phyloP scores from a whole-genome alignment of 2,113 vertebrate species.

The Butorides virescens region DNA sequence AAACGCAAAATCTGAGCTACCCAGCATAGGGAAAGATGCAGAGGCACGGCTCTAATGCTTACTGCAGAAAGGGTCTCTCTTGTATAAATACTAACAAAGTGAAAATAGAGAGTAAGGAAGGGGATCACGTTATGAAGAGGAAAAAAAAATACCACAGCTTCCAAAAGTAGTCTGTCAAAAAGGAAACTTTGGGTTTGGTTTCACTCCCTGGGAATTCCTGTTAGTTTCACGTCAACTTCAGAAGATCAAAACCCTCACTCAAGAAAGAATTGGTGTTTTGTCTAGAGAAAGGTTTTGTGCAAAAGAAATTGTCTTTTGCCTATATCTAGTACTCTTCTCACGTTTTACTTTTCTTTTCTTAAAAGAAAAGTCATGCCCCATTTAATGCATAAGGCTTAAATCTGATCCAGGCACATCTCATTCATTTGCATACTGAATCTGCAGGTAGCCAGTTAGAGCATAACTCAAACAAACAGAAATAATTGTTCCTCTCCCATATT shows the following conservation, averaged over 20 bases:
- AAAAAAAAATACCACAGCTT: neutral
- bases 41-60: neutral
- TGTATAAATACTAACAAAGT: neutral
- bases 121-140: neutral
- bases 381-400: neutral
- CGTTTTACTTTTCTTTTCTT: neutral
- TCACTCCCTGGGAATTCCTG: neutral
- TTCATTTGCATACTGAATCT: neutral
- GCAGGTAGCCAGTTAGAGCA: neutral
- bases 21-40: neutral
- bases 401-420: neutral
- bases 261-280: neutral
- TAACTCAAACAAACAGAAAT: neutral
- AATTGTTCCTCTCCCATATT: neutral
- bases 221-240: neutral
- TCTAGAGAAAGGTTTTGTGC: neutral
- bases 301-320: neutral
- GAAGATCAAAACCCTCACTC: neutral
- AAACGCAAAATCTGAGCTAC: neutral
- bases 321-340: neutral
- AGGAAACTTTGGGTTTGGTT: neutral
- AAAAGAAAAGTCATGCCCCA: neutral
- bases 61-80: neutral
- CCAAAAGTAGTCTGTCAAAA: neutral
- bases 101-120: neutral